Base-by-base conservation (phyloP, 2,888 invertebrate species). In the Ornithoptera priamus region DNA sequence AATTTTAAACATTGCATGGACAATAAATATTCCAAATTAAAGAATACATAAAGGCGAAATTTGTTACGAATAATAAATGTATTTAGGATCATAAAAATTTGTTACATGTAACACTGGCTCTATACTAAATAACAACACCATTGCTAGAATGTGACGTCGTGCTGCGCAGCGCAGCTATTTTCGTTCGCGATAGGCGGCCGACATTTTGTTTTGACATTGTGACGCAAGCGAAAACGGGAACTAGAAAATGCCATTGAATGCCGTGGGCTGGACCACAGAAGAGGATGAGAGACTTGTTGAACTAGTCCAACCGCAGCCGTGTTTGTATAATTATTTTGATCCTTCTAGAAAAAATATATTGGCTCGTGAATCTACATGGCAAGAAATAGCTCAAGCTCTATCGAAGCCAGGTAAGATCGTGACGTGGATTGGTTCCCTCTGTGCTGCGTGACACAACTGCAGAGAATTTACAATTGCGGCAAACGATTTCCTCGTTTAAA, bases 81-180 rank as follows among this genome's bases (percentile, higher is more conserved):
- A 5, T 53, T 2, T 7, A 18, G 18, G 7, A 2, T n/a, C 6
- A 0, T 5, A 5, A 50, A 50, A 50, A 12, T 12, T 12, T n/a
- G n/a, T 53, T 8, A 58, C n/a, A 58, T 7, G 50, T 42, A 62
- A 62, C 22, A 62, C 62, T 46, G 39, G 39, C 36, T 18, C n/a
- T n/a, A 18, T 12, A 39, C 8, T 36, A 62, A 20, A 62, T 3
- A 22, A 62, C 77, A 18, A 53, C 22, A 58, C 61, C 50, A 60
- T 53, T 53, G 76, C 69, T 12, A 6, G 53, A n/a, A 77, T 76
- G 85, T 89, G 88, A 89, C 89, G 90, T 90, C 79, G 85, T 85
- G 84, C 84, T 84, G 87, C 87, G 85, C 88, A 86, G 86, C 85
- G 85, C 85, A 83, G 78, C 81, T 88, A 88, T 89, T 87, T 89